A percentile compares a stretch with the other conserved stretches of the same genome.
These are phyloP conservation scores for Diorhabda sublineata DNA, from an alignment of 1,140 invertebrate species.

Conservation along the genomic window DNA sequence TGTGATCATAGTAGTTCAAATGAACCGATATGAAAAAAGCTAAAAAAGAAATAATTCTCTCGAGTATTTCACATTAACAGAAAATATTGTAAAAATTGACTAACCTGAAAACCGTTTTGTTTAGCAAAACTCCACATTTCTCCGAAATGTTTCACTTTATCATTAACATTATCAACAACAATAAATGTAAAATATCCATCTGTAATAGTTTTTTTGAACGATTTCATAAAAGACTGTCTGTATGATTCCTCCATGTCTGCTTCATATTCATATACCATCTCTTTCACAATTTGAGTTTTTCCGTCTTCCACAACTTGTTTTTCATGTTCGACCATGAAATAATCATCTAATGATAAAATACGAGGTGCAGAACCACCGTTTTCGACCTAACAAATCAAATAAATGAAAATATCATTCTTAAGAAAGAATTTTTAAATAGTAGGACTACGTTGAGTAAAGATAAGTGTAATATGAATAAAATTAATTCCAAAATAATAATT, in stretches of 20 bases:
- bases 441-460: too few species aligned
- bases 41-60: too few species aligned
- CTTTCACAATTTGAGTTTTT: conserved; percentile 62
- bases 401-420: background rate
- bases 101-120: conserved; percentile 83
- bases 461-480: background rate
- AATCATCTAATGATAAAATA: conserved; percentile 93
- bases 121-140: conserved; percentile 87
- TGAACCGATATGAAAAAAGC: too few species aligned
- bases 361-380: conserved; percentile 76
- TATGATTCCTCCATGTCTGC: conserved; percentile 78
- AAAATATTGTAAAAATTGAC: background rate
- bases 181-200: conserved; percentile 92
- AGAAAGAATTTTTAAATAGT: too few species aligned
- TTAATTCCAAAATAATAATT: conserved; percentile 7
- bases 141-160: conserved; percentile 75
- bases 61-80: too few species aligned
- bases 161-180: conserved; percentile 84
- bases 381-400: conserved; percentile 56
- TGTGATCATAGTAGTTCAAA: too few species aligned
- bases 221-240: conserved; percentile 75
- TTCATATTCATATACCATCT: conserved; percentile 91
- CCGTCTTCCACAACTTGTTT: conserved; percentile 73
- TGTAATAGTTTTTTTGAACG: conserved; percentile 87
- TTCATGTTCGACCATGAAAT: conserved; percentile 90